A percentile compares a stretch with the other conserved stretches of the same genome.
Conservation (phyloP, 2,888 invertebrate species). For the Torymus texanus region DNA sequence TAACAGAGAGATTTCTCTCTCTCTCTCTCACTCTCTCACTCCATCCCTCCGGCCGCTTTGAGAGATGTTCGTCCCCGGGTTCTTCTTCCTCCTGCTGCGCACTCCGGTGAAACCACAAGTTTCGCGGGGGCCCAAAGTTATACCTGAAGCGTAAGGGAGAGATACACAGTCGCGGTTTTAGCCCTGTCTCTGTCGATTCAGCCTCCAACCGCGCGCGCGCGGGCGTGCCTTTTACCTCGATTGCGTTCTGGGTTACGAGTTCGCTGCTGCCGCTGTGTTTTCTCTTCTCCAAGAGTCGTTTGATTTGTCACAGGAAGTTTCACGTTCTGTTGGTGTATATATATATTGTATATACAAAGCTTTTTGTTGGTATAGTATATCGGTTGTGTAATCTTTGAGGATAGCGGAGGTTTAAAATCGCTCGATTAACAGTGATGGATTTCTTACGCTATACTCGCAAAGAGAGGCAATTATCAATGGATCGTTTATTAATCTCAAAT, state of each 20-base stretch:
- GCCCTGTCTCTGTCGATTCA: constrained; percentile 35
- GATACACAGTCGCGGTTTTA: constrained; percentile 51
- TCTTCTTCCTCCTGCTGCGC: not conserved
- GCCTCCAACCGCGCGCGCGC: not conserved
- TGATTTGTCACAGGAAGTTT: no score
- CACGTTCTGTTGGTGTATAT: no score
- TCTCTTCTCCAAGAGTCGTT: no score
- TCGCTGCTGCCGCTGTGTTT: no score
- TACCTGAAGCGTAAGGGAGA: constrained; percentile 46
- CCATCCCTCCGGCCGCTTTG: constrained; percentile 59
- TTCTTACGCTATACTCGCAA: not conserved
- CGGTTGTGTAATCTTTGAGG: no score
- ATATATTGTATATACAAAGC: no score
- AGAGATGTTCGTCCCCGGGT: constrained; percentile 60
- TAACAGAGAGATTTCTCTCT: constrained; percentile 45
- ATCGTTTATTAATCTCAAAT: constrained; percentile 17
- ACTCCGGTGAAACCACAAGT: constrained; percentile 59
- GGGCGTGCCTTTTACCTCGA: constrained; percentile 38
- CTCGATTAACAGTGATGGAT: no score
- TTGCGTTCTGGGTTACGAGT: constrained; percentile 5
- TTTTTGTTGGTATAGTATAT: no score
- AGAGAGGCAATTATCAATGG: constrained; percentile 9
- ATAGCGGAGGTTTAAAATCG: no score
- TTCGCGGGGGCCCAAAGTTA: constrained; percentile 56
- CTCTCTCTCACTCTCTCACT: constrained; percentile 53